Conservation (phyloP, 2,797 vertebrate genomes). For the Eospalax fontanierii region DNA sequence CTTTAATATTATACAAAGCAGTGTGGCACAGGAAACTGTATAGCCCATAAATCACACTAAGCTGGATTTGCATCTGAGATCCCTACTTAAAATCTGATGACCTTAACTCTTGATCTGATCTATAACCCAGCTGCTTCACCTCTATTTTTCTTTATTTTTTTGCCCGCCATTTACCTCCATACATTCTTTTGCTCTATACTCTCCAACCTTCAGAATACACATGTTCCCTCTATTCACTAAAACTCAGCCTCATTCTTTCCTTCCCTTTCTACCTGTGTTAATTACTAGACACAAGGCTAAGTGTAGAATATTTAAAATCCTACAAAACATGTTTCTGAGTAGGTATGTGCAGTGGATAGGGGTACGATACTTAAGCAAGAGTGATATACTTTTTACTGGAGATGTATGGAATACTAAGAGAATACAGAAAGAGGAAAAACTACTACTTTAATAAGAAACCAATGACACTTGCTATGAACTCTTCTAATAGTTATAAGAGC, state of each 20-base stretch:
- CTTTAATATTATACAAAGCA: neutral
- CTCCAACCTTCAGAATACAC: neutral
- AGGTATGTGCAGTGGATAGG: neutral
- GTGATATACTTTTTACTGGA: neutral
- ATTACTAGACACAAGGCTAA: neutral
- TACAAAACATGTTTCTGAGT: neutral
- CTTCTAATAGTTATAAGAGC: neutral
- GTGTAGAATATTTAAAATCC: neutral
- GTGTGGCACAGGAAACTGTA: neutral
- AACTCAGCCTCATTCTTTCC: neutral
- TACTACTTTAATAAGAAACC: neutral
- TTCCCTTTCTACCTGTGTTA: neutral
- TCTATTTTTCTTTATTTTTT: neutral
- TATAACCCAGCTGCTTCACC: neutral
- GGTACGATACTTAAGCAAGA: neutral
- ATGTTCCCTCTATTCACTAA: neutral
- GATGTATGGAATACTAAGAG: neutral
- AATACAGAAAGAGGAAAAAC: neutral
- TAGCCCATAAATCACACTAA: neutral
- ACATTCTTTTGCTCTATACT: neutral
- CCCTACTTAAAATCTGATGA: neutral
- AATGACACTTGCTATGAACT: neutral
- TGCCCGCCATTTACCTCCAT: neutral
- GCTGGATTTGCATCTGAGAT: neutral
- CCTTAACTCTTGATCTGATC: neutral